Conservation (phyloP, 2,888 invertebrate genomes). For the Cerastoderma edule region DNA sequence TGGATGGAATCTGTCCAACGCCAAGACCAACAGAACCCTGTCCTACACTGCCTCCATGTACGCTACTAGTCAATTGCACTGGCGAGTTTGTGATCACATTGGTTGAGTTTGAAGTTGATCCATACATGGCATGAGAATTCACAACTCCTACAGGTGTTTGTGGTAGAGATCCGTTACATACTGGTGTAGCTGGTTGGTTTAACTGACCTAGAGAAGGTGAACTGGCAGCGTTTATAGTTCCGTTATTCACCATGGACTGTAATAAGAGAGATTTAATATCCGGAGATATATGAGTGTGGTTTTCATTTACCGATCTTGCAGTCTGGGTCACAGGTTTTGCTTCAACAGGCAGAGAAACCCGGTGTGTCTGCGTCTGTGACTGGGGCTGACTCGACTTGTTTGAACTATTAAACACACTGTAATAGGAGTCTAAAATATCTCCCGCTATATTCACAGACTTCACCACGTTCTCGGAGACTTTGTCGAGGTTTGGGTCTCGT, state of each 20-base stretch:
- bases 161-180: not conserved
- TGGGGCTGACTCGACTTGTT: slow-evolving; percentile 20
- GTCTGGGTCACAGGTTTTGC: not conserved
- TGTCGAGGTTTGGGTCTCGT: slow-evolving; percentile 41
- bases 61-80: not conserved
- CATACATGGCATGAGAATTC: slow-evolving; percentile 8
- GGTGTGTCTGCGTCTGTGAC: too few relatives aligned
- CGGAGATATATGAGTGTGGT: not conserved
- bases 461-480: slow-evolving; percentile 48
- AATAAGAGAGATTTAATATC: slow-evolving; percentile 18
- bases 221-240: not conserved
- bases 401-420: slow-evolving; percentile 55
- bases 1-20: too few relatives aligned
- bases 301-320: not conserved
- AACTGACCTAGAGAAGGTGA: too few relatives aligned
- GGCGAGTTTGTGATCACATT: not conserved
- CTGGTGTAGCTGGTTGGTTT: too few relatives aligned
- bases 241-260: slow-evolving; percentile 5
- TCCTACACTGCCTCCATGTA: not conserved
- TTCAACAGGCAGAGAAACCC: not conserved
- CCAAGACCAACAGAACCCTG: not conserved
- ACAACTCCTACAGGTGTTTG: not conserved
- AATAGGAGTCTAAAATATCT: slow-evolving; percentile 61
- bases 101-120: not conserved
- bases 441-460: slow-evolving; percentile 58